Percentiles rank a stretch among this genome's conserved stretches.
phyloP scores from a whole-genome alignment of 37 sponge, comb jelly and placozoan species.

The Sycon ciliatum region DNA sequence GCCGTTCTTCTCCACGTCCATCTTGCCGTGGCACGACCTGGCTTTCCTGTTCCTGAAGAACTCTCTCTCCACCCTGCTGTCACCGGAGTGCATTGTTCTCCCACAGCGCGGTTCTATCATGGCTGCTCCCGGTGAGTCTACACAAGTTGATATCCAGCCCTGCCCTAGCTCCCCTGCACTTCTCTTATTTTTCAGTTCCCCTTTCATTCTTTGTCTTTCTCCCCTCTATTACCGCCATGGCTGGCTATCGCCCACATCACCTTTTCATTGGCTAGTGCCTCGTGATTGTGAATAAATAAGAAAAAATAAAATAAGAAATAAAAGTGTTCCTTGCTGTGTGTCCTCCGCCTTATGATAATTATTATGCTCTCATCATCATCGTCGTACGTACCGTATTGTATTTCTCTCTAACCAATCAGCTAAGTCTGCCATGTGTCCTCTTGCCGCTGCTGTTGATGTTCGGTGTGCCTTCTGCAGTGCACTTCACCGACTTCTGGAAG shows the following conservation, averaged over 20 bases:
- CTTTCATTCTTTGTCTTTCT: too few species aligned
- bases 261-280: too few species aligned
- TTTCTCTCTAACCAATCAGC: too few species aligned
- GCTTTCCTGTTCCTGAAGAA: constrained; percentile 56
- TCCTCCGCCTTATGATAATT: neutral
- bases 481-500: constrained; percentile 51
- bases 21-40: constrained; percentile 71
- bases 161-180: too few species aligned
- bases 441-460: too few species aligned
- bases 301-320: neutral
- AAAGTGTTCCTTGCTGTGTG: neutral
- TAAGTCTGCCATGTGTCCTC: too few species aligned
- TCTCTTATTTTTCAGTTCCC: too few species aligned
- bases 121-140: constrained; percentile 52
- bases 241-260: too few species aligned
- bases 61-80: constrained; percentile 18
- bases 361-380: neutral
- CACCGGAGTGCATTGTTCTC: constrained; percentile 13
- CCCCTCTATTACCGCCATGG: too few species aligned
- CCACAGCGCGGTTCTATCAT: constrained; percentile 34
- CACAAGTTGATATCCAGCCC: too few species aligned
- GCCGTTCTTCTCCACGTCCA: constrained; percentile 54
- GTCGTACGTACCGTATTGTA: too few species aligned
- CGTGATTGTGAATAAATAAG: too few species aligned
- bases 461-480: constrained; percentile 29